Conservation (phyloP, 2,113 vertebrate genomes). For the Hiodon alosoides region DNA sequence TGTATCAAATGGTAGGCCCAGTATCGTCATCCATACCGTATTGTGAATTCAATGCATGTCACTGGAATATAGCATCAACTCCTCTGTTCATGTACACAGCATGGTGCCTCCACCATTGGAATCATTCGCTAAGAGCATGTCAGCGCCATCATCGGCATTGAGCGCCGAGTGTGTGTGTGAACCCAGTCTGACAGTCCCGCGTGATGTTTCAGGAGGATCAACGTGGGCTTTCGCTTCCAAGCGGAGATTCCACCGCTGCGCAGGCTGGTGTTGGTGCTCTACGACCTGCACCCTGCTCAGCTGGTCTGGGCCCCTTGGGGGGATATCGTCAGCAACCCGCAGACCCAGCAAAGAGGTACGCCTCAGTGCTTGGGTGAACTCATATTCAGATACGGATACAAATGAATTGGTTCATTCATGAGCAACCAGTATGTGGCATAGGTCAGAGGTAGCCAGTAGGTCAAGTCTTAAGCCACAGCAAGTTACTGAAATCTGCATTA, state of each 20-base stretch:
- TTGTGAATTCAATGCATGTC: too few species aligned
- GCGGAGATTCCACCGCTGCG: conserved; percentile 60
- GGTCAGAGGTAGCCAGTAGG: not conserved
- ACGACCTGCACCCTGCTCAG: conserved; percentile 47
- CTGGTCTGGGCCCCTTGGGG: conserved; percentile 69
- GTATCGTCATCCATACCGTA: too few species aligned
- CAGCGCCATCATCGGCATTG: too few species aligned
- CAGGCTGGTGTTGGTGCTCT: conserved; percentile 28
- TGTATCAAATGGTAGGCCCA: too few species aligned
- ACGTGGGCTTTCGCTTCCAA: conserved; percentile 66
- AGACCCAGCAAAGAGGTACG: conserved; percentile 57
- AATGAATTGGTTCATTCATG: not conserved
- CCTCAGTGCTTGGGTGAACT: too few species aligned
- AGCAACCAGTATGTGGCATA: too few species aligned
- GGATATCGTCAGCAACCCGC: conserved; percentile 48
- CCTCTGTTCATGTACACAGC: too few species aligned
- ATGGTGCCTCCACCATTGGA: too few species aligned
- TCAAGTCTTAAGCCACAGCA: conserved; percentile 6
- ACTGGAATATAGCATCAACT: too few species aligned
- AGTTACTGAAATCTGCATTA: too few species aligned
- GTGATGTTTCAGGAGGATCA: conserved; percentile 60
- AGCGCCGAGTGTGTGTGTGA: too few species aligned
- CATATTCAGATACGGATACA: not conserved
- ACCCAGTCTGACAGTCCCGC: not conserved
- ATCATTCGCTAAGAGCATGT: too few species aligned